Percentiles rank a stretch among this genome's conserved stretches.
Evolutionary conservation across 2,888 invertebrate genomes (phyloP).

Genomic region (Tetramorium bicarinatum): DNA sequence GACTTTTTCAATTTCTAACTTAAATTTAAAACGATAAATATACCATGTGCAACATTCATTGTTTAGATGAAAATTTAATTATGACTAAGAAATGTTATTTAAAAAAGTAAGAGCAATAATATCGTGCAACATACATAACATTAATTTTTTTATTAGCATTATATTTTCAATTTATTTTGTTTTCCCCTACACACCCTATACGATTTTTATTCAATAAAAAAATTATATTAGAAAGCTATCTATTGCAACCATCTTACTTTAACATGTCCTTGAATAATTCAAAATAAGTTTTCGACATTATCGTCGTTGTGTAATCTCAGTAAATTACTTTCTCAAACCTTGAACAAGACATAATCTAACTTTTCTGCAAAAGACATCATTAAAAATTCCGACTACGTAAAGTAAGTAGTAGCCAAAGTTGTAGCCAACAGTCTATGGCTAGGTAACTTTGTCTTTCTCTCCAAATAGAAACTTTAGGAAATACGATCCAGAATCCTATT

Average conservation of each 20-base stretch:
- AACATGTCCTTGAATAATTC: background rate
- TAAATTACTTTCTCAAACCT: constrained; percentile 22
- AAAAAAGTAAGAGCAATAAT: background rate
- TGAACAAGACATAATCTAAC: constrained; percentile 30
- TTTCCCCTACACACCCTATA: background rate
- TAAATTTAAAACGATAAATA: constrained; percentile 19
- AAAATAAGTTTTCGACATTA: constrained; percentile 20
- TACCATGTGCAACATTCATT: background rate
- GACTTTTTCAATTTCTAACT: background rate
- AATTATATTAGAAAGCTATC: background rate
- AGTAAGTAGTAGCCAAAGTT: background rate
- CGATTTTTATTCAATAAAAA: background rate
- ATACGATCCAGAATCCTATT: constrained; percentile 13
- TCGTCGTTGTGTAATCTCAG: constrained; percentile 4
- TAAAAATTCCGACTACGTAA: constrained; percentile 31
- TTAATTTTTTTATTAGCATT: background rate
- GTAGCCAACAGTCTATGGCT: background rate
- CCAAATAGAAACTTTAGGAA: constrained; percentile 32
- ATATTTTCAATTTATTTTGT: background rate
- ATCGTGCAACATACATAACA: background rate
- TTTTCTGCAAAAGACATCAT: constrained; percentile 20
- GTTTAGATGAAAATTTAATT: constrained; percentile 13
- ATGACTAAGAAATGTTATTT: constrained; percentile 36
- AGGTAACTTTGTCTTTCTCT: constrained; percentile 5
- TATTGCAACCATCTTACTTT: background rate